Percentiles rank a stretch among this genome's conserved stretches.
phyloP scores from a whole-genome alignment of 2,888 invertebrate species.

The Dynastes maya region DNA sequence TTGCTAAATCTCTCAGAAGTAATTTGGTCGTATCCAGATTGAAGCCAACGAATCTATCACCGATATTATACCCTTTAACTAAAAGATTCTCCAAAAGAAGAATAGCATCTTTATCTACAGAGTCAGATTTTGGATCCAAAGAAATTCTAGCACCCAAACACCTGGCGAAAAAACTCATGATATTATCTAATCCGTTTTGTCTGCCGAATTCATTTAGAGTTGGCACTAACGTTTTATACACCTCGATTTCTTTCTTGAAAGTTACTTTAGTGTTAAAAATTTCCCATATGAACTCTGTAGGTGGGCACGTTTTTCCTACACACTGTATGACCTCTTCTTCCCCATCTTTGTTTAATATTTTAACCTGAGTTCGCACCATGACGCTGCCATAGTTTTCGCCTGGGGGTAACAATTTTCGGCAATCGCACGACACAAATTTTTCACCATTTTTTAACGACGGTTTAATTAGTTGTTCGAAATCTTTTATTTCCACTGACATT shows the following conservation, averaged over 20 bases:
- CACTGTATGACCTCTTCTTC: constrained; percentile 66
- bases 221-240: constrained; percentile 71
- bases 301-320: constrained; percentile 72
- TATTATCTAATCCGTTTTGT: constrained; percentile 59
- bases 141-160: constrained; percentile 71
- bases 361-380: constrained; percentile 68
- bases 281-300: constrained; percentile 69
- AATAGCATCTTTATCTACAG: constrained; percentile 72
- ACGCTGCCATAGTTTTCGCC: constrained; percentile 77
- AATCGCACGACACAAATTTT: constrained; percentile 58
- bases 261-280: constrained; percentile 71
- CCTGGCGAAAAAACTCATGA: constrained; percentile 63
- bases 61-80: constrained; percentile 68
- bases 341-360: constrained; percentile 41
- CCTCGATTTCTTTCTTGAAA: constrained; percentile 72
- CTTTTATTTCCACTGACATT: constrained; percentile 12
- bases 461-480: background rate
- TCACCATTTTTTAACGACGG: constrained; percentile 11
- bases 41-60: constrained; percentile 69
- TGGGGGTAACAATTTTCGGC: constrained; percentile 68
- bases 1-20: constrained; percentile 70
- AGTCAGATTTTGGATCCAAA: constrained; percentile 54
- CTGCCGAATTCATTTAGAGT: constrained; percentile 69
- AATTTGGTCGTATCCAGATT: constrained; percentile 70
- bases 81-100: constrained; percentile 73